phyloP scores from a whole-genome alignment of 2,888 invertebrate genomes.

The Oxycera nigricornis region DNA sequence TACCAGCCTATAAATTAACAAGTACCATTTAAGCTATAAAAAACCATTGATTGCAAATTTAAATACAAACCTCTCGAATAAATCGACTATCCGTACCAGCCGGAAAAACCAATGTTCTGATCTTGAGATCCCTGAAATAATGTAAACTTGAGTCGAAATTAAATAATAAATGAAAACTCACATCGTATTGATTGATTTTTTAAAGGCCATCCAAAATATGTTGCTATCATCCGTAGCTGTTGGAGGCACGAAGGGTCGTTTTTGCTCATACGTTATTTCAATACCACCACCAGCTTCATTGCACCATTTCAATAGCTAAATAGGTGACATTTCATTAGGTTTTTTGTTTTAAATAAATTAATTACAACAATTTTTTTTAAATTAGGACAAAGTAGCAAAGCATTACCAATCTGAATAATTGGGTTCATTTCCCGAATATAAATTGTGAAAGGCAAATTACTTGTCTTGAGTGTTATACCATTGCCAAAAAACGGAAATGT shows the following conservation, averaged over 20 bases:
- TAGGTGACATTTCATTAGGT: too few relatives aligned
- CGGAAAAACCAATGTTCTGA: constrained; percentile 70
- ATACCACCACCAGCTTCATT: constrained; percentile 76
- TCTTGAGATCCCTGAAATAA: constrained; percentile 60
- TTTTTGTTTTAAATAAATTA: neutral
- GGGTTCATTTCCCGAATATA: too few relatives aligned
- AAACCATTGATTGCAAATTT: neutral
- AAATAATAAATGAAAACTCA: constrained; percentile 57
- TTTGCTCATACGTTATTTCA: constrained; percentile 71
- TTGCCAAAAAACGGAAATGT: too few relatives aligned
- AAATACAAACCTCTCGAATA: constrained; percentile 65
- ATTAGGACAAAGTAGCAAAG: neutral
- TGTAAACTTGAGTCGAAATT: neutral
- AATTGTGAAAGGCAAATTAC: too few relatives aligned
- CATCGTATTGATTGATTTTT: constrained; percentile 67
- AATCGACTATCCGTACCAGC: constrained; percentile 81
- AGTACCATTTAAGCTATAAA: neutral
- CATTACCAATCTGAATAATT: neutral
- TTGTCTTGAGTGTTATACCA: too few relatives aligned
- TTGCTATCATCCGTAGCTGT: constrained; percentile 72
- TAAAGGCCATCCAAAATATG: constrained; percentile 77
- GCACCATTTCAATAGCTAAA: constrained; percentile 65
- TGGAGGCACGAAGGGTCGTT: constrained; percentile 66
- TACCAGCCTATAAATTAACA: constrained; percentile 66
- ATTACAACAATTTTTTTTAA: too few relatives aligned